Evolutionary conservation across 2,888 invertebrate species (phyloP).

Genomic region (Uloborus plumipes): DNA sequence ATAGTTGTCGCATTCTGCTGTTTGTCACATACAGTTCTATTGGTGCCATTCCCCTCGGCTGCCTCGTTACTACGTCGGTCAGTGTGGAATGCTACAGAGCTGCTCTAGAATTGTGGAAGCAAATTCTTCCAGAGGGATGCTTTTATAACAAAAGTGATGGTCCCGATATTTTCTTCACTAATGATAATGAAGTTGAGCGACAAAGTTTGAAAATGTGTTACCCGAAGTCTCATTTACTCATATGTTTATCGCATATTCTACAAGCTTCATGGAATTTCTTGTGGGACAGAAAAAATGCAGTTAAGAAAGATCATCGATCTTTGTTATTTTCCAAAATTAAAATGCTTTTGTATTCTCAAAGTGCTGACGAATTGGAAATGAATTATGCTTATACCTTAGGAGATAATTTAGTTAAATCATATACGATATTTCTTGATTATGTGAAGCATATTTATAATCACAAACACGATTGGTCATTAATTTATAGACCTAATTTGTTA

Average conservation of each 20-base stretch:
- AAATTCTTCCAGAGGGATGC: slow-evolving; percentile 41
- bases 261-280: slow-evolving; percentile 53
- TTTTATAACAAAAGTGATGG: slow-evolving; percentile 49
- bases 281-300: slow-evolving; percentile 45
- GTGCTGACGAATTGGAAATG: slow-evolving; percentile 51
- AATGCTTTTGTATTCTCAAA: slow-evolving; percentile 51
- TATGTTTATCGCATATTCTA: slow-evolving; percentile 50
- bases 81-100: slow-evolving; percentile 26
- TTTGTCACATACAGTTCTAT: slow-evolving; percentile 48
- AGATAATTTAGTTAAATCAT: slow-evolving; percentile 47
- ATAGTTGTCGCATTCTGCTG: slow-evolving; percentile 40
- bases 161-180: slow-evolving; percentile 48
- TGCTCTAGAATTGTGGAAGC: slow-evolving; percentile 56
- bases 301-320: slow-evolving; percentile 54
- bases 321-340: slow-evolving; percentile 45
- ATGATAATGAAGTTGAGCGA: slow-evolving; percentile 46
- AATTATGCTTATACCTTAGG: slow-evolving; percentile 44
- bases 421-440: slow-evolving; percentile 43
- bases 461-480: slow-evolving; percentile 55
- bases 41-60: slow-evolving; percentile 45
- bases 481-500: slow-evolving; percentile 34
- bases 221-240: slow-evolving; percentile 46
- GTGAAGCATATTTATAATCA: slow-evolving; percentile 40
- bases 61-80: slow-evolving; percentile 38
- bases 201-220: slow-evolving; percentile 30